Conservation (phyloP, 2,113 vertebrate genomes). For the Uropsilus gracilis region DNA sequence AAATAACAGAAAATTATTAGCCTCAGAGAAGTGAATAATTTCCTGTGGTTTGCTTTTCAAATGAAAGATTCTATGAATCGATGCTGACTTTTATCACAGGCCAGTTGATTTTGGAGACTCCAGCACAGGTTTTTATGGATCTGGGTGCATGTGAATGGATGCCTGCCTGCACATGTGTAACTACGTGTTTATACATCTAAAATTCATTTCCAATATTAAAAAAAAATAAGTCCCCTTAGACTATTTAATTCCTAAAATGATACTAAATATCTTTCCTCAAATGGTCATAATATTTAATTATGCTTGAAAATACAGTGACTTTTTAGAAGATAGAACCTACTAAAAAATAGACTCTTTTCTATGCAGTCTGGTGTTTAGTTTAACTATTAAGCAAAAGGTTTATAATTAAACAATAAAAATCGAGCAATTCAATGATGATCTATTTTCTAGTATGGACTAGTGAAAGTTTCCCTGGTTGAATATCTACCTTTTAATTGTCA, state of each 20-base stretch:
- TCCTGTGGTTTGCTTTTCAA: constrained; percentile 65
- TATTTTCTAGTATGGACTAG: constrained; percentile 37
- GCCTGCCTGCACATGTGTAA: not conserved
- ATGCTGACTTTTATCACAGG: constrained; percentile 37
- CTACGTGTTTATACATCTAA: constrained; percentile 44
- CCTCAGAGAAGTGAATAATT: constrained; percentile 66
- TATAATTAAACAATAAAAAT: constrained; percentile 61
- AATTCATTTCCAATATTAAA: constrained; percentile 62
- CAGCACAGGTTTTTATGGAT: not conserved
- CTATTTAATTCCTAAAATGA: constrained; percentile 61
- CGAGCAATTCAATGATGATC: constrained; percentile 15
- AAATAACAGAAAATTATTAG: constrained; percentile 69
- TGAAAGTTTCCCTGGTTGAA: constrained; percentile 47
- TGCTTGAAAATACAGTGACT: constrained; percentile 54
- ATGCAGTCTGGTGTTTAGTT: not conserved
- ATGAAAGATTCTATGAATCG: constrained; percentile 45
- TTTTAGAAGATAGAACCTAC: constrained; percentile 54
- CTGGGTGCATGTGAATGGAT: not conserved
- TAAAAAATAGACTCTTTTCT: constrained; percentile 68
- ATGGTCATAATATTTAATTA: constrained; percentile 73
- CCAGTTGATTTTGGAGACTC: constrained; percentile 30
- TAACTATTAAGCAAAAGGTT: constrained; percentile 11
- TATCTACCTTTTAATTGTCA: constrained; percentile 76
- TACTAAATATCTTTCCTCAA: constrained; percentile 42
- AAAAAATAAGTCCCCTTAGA: constrained; percentile 49